Conservation (phyloP, 2,888 invertebrate species). For the Drosophila picticornis region DNA sequence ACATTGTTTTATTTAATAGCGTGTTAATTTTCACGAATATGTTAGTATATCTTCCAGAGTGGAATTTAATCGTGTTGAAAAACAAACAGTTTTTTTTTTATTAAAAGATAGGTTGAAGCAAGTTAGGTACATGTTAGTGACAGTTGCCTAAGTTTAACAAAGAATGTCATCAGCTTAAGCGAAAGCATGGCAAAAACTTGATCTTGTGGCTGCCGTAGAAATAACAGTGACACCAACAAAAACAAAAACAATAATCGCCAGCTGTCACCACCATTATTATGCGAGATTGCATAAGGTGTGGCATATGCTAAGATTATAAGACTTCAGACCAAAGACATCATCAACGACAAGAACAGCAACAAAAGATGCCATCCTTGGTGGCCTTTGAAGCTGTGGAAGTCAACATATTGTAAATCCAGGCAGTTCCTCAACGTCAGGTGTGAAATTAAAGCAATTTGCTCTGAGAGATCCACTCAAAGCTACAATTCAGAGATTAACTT, state of each 20-base stretch:
- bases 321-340: conserved; percentile 25
- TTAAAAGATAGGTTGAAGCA: neutral
- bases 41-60: neutral
- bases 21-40: neutral
- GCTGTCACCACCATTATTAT: conserved; percentile 46
- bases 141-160: conserved; percentile 4
- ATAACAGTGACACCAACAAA: conserved; percentile 23
- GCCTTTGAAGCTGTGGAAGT: conserved; percentile 19
- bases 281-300: conserved; percentile 25
- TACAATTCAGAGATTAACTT: conserved; percentile 1
- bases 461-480: neutral
- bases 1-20: neutral
- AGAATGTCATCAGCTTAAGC: conserved; percentile 11
- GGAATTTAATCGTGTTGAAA: neutral
- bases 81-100: neutral
- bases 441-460: conserved; percentile 17
- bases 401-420: conserved; percentile 20
- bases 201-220: conserved; percentile 18
- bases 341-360: conserved; percentile 12
- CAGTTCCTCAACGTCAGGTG: conserved; percentile 13
- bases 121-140: neutral
- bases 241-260: conserved; percentile 22
- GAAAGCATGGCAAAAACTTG: conserved; percentile 19
- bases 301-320: conserved; percentile 37
- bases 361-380: neutral